These are phyloP conservation scores for Liposcelis brunnea DNA, from an alignment of 2,888 invertebrate species.

Conservation along the genomic window DNA sequence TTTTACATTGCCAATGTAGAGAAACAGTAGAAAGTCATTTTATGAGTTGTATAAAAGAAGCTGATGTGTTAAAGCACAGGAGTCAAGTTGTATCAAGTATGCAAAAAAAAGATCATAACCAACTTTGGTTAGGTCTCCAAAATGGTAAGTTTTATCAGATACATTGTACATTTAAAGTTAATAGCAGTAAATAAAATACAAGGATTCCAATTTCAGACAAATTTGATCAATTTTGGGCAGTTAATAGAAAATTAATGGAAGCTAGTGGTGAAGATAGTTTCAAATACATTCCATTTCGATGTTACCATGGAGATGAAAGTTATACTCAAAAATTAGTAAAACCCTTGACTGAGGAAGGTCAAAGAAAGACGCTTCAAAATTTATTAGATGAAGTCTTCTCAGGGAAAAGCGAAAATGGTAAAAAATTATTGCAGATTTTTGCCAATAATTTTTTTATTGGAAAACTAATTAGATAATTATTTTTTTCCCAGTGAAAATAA, in stretches of 20 bases:
- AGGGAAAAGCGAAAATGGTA: conserved; percentile 20
- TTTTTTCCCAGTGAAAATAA: conserved; percentile 45
- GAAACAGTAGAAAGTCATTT: conserved; percentile 88
- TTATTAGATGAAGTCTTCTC: conserved; percentile 52
- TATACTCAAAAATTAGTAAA: conserved; percentile 58
- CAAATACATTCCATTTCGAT: conserved; percentile 76
- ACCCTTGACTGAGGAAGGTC: conserved; percentile 58
- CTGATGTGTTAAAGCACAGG: conserved; percentile 92
- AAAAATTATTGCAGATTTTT: no score
- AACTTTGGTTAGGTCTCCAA: conserved; percentile 83
- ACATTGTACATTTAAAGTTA: background rate
- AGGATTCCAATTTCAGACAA: conserved; percentile 48
- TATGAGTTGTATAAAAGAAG: conserved; percentile 92
- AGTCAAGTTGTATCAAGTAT: conserved; percentile 76
- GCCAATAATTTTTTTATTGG: background rate
- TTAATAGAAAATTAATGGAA: conserved; percentile 92
- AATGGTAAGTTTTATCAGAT: conserved; percentile 45
- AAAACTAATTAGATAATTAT: background rate
- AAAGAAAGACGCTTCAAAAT: conserved; percentile 50
- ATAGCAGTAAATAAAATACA: no score
- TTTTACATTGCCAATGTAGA: conserved; percentile 69
- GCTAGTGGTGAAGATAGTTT: conserved; percentile 57
- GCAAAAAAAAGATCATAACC: conserved; percentile 94
- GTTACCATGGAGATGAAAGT: conserved; percentile 54
- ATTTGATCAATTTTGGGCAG: conserved; percentile 98